Evolutionary conservation across 2,888 invertebrate genomes (phyloP).

Genomic region (Brachyptera risi): DNA sequence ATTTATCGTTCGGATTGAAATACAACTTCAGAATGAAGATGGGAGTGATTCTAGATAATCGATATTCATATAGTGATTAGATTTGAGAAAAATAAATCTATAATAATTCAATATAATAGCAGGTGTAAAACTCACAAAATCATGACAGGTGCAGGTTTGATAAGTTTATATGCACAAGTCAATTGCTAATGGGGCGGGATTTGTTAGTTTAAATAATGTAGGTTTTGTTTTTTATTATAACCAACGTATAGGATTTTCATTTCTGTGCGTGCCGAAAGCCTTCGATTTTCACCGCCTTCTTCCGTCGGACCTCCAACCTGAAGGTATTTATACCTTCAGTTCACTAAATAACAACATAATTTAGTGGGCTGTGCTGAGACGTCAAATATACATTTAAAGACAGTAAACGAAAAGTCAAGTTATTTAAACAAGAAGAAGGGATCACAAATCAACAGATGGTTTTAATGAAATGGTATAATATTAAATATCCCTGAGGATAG

Average conservation of each 20-base stretch:
- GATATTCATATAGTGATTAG: no score
- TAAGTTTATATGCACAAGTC: slow-evolving; percentile 5
- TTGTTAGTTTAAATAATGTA: slow-evolving; percentile 14
- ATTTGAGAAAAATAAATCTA: no score
- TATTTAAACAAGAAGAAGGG: no score
- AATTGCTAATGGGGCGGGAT: slow-evolving; percentile 8
- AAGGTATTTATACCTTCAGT: not conserved
- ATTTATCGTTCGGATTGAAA: not conserved
- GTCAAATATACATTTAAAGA: no score
- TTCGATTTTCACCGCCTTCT: not conserved
- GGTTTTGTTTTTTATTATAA: slow-evolving; percentile 7
- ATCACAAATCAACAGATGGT: not conserved
- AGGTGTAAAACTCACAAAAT: slow-evolving; percentile 6
- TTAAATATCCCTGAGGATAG: no score
- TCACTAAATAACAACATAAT: slow-evolving; percentile 3
- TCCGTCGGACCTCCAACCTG: not conserved
- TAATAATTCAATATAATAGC: not conserved
- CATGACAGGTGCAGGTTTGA: slow-evolving; percentile 10
- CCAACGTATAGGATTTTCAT: slow-evolving; percentile 15
- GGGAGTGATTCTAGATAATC: no score
- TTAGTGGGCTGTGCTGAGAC: not conserved
- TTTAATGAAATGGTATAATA: not conserved
- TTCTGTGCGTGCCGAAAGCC: slow-evolving; percentile 10
- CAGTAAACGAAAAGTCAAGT: no score
- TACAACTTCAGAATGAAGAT: not conserved